Percentiles rank a stretch among this genome's conserved stretches.
Evolutionary conservation across 2,797 vertebrate genomes (phyloP).

Genomic region (Monodelphis domestica): DNA sequence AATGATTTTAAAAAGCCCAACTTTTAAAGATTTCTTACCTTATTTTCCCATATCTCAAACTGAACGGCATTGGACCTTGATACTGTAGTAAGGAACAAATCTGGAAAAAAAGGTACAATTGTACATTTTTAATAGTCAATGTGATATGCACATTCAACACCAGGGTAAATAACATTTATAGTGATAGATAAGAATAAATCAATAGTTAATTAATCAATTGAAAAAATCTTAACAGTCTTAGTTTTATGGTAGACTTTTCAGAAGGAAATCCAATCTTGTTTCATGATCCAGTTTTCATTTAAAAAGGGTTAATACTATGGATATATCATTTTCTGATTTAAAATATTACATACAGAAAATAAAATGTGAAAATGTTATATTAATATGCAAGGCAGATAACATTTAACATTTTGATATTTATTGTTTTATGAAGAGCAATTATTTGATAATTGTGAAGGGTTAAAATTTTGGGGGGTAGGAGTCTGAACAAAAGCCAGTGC

Average conservation of each 20-base stretch:
- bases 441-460: no score
- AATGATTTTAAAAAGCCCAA: slow-evolving; percentile 53
- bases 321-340: neutral
- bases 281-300: neutral
- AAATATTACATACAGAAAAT: neutral
- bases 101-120: slow-evolving; percentile 78
- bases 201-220: neutral
- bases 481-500: no score
- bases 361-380: neutral
- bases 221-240: slow-evolving; percentile 1
- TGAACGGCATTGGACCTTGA: slow-evolving; percentile 63
- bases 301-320: neutral
- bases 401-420: neutral
- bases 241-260: neutral
- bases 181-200: neutral
- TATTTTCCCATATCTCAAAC: slow-evolving; percentile 93
- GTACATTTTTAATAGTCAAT: slow-evolving; percentile 5
- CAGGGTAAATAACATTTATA: slow-evolving; percentile 5
- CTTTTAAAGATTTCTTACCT: slow-evolving; percentile 86
- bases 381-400: neutral
- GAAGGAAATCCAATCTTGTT: neutral
- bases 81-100: slow-evolving; percentile 93
- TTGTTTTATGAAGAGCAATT: neutral
- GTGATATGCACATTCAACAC: slow-evolving; percentile 8
- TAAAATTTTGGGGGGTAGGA: no score